A percentile compares a stretch with the other conserved stretches of the same genome.
Conservation (phyloP, 2,888 invertebrate genomes). For the Unio delphinus region DNA sequence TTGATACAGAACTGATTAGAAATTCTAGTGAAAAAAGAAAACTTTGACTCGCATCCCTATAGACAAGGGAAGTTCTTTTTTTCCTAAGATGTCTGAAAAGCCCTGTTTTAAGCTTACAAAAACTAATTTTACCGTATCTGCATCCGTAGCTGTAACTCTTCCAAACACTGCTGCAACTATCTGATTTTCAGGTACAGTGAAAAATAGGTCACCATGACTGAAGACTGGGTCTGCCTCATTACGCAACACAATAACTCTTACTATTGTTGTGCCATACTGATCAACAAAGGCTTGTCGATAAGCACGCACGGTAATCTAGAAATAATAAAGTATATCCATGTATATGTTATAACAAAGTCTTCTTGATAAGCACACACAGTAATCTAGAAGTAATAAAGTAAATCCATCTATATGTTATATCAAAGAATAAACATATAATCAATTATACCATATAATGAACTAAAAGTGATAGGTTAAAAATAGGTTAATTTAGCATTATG, state of each 20-base stretch:
- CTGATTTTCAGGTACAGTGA: slow-evolving; percentile 49
- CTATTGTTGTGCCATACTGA: slow-evolving; percentile 43
- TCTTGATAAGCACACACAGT: slow-evolving; percentile 55
- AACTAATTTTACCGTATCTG: slow-evolving; percentile 44
- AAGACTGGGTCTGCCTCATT: slow-evolving; percentile 52
- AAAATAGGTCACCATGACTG: slow-evolving; percentile 28
- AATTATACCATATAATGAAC: too few species aligned
- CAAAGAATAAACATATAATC: too few species aligned
- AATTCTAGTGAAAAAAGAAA: too few species aligned
- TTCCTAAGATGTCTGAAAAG: too few species aligned
- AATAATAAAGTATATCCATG: not conserved
- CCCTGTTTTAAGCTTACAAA: not conserved
- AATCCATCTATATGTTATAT: not conserved
- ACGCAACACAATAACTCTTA: slow-evolving; percentile 50
- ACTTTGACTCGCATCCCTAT: too few species aligned
- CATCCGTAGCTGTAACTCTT: slow-evolving; percentile 51
- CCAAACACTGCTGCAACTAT: slow-evolving; percentile 43
- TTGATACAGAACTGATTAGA: too few species aligned
- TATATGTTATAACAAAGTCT: slow-evolving; percentile 18
- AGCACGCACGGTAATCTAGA: slow-evolving; percentile 55
- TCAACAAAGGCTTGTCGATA: slow-evolving; percentile 41
- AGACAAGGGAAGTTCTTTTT: too few species aligned
- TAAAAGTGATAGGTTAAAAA: too few species aligned
- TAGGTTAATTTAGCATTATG: too few species aligned
- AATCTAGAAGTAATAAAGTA: slow-evolving; percentile 30